Percentiles rank a stretch among this genome's conserved stretches.
These are phyloP conservation scores for Helogale parvula DNA, from an alignment of 2,113 vertebrate species.

Conservation along the genomic window DNA sequence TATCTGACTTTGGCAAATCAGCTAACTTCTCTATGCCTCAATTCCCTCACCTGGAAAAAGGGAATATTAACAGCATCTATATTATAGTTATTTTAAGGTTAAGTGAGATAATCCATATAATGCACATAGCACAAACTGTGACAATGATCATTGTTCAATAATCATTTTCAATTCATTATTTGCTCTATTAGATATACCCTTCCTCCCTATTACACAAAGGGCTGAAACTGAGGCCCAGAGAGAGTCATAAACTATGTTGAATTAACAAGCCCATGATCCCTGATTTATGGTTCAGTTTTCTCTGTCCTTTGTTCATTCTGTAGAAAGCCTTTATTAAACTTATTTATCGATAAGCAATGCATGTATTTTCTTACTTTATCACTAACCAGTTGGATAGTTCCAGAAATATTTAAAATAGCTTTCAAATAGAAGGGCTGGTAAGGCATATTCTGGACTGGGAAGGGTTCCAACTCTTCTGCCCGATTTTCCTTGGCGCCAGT, in stretches of 20 bases:
- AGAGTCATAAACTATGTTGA: not conserved
- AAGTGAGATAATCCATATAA: not conserved
- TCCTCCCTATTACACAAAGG: not conserved
- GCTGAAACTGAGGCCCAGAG: not conserved
- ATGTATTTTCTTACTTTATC: slow-evolving; percentile 29
- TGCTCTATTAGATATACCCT: not conserved
- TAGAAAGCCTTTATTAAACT: not conserved
- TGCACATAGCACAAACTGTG: not conserved
- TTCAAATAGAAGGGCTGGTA: slow-evolving; percentile 23
- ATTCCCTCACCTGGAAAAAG: not conserved
- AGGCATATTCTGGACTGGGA: slow-evolving; percentile 44
- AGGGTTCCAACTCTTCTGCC: slow-evolving; percentile 47
- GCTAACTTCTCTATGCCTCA: not conserved
- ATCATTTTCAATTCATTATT: not conserved
- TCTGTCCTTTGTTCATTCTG: not conserved
- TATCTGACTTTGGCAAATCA: not conserved
- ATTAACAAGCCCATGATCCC: not conserved
- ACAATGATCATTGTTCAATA: not conserved
- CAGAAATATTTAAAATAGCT: slow-evolving; percentile 51
- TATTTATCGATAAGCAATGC: not conserved
- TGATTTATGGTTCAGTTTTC: slow-evolving; percentile 1
- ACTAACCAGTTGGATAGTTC: slow-evolving; percentile 22
- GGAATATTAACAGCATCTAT: not conserved
- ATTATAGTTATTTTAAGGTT: not conserved
- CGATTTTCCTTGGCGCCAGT: not conserved